phyloP scores from a whole-genome alignment of 1,140 invertebrate species.

The Drosophila nasuta region DNA sequence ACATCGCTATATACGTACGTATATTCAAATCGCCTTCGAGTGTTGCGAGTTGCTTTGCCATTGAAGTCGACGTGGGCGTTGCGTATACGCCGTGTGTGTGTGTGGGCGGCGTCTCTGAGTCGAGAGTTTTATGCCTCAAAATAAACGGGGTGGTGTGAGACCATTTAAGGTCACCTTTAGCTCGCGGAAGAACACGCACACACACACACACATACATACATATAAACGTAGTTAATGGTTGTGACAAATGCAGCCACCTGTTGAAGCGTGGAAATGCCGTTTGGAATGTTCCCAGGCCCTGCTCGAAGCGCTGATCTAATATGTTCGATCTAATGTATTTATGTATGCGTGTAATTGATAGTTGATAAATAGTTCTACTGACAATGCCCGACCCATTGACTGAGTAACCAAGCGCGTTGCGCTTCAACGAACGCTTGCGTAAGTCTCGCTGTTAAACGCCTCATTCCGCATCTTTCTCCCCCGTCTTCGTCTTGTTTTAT shows the following conservation, averaged over 20 bases:
- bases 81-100: conserved; percentile 44
- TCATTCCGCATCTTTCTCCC: too few species aligned
- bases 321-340: conserved; percentile 12
- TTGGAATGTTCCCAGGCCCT: conserved; percentile 51
- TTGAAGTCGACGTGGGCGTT: conserved; percentile 57
- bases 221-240: background rate
- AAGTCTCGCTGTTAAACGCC: conserved; percentile 1
- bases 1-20: background rate
- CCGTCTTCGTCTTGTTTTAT: too few species aligned
- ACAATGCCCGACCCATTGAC: conserved; percentile 45
- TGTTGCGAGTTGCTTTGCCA: conserved; percentile 40
- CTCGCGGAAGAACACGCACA: conserved; percentile 11
- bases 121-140: conserved; percentile 7
- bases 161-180: conserved; percentile 27
- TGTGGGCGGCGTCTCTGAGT: conserved; percentile 12
- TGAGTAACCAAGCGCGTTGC: conserved; percentile 41
- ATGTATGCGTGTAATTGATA: conserved; percentile 31
- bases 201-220: background rate
- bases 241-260: conserved; percentile 20
- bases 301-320: conserved; percentile 23
- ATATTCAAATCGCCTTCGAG: conserved; percentile 7
- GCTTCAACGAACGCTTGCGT: conserved; percentile 27
- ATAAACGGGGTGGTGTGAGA: conserved; percentile 13
- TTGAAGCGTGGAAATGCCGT: conserved; percentile 12
- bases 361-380: conserved; percentile 42